Evolutionary conservation across 1,140 invertebrate species (phyloP), one percentile per base, ranked within the genome.

Genomic region (Megalopta genalis): DNA sequence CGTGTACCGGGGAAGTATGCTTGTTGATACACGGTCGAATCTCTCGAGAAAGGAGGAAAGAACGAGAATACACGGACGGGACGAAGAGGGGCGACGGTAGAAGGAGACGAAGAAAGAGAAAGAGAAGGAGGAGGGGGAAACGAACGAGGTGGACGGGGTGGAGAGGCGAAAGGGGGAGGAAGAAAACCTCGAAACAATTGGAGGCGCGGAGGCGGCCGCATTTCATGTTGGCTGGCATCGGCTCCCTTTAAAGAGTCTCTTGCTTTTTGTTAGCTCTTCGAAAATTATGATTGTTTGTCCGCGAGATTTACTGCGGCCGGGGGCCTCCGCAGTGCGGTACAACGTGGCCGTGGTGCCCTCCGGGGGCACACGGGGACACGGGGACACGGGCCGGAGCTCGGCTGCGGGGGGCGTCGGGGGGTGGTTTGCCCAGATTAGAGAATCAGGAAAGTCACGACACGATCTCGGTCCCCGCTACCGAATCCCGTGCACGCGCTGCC

Each of bases 211-310:
- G 91, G 90, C 89, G 91, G 91, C 84, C 88, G 90, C 91, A 90
- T 92, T 91, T 90, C 89, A 91, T 91, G 87, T 86, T 78, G 85
- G 62, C 80, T 88, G 88, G 89, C 89, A 90, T 91, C 90, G 90
- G 91, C 86, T 88, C 82, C 85, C 88, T 90, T 92, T 90, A 91
- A 91, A 91, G 89, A 88, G 80, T 89, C 86, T 90, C 88, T 89
- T 88, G 87, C 89, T 89, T 91, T 91, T 92, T 90, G 90, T 92
- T 91, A 87, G 88, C 88, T 92, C 89, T 89, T 90, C 88, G 90
- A 89, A 90, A 91, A 92, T 93, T 92, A 93, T 92, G 91, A 92
- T 92, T 93, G 90, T 93, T 93, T 92, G 92, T 92, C 89, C 89
- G 87, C 81, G 86, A 90, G 89, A 92, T 92, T 92, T 92, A 92